Percentiles rank a stretch among this genome's conserved stretches.
Evolutionary conservation across 2,113 vertebrate species (phyloP).

Genomic region (Phrynosoma blainvillii): DNA sequence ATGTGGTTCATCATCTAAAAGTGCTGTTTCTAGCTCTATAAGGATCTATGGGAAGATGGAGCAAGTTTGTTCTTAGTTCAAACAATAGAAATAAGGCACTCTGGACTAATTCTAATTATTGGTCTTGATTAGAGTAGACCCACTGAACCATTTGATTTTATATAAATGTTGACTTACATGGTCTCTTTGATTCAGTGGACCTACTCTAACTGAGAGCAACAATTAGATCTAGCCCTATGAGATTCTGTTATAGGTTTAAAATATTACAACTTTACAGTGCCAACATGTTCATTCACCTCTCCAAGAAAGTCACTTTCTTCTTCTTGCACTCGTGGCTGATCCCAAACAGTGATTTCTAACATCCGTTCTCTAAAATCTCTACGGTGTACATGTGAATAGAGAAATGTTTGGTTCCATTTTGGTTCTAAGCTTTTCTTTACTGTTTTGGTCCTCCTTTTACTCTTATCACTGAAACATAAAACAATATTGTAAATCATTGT

Average conservation of each 20-base stretch:
- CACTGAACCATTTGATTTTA: no score
- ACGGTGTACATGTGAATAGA: constrained; percentile 96
- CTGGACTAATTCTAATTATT: no score
- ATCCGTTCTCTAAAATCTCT: constrained; percentile 97
- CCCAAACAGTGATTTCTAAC: constrained; percentile 98
- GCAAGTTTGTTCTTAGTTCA: constrained; percentile 43
- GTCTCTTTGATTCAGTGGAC: no score
- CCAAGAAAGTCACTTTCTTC: constrained; percentile 98
- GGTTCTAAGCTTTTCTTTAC: constrained; percentile 96
- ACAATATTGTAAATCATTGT: constrained; percentile 46
- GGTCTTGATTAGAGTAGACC: no score
- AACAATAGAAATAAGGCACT: neutral
- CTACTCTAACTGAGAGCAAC: no score
- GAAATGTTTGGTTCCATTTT: constrained; percentile 98
- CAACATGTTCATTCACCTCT: constrained; percentile 83
- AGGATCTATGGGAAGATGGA: constrained; percentile 85
- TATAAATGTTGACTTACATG: no score
- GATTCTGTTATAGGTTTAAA: neutral
- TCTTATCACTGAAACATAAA: constrained; percentile 90
- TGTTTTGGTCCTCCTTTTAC: constrained; percentile 97
- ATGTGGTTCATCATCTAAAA: constrained; percentile 94
- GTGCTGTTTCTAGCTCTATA: constrained; percentile 95
- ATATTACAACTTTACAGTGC: constrained; percentile 10
- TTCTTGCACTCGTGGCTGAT: constrained; percentile 95
- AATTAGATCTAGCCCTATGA: neutral